These are phyloP conservation scores for Caerostris darwini DNA, from an alignment of 1,140 invertebrate species.

Conservation along the genomic window DNA sequence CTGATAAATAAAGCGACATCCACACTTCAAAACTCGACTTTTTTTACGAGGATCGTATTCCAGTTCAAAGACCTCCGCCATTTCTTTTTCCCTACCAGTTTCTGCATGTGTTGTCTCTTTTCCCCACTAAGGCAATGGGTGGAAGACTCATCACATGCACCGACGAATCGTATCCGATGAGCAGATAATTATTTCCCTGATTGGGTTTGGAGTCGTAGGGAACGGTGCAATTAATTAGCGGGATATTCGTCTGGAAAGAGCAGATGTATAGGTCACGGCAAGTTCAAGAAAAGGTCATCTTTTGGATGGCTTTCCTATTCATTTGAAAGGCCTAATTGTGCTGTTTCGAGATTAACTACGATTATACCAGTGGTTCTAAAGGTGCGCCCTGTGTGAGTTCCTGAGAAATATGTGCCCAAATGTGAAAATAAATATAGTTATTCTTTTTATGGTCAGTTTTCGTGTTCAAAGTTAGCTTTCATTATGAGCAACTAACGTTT, in stretches of 20 bases:
- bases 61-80: conserved; percentile 30
- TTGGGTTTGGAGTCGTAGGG: not conserved
- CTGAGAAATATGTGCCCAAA: no score
- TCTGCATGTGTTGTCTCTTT: not conserved
- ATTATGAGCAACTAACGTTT: no score
- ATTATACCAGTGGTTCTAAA: no score
- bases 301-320: no score
- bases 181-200: conserved; percentile 13
- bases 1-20: not conserved
- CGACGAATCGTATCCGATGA: not conserved
- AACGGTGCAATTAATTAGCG: not conserved
- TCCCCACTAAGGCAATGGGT: not conserved
- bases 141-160: not conserved
- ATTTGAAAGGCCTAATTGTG: no score
- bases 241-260: not conserved
- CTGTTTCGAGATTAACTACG: no score
- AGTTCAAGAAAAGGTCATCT: not conserved
- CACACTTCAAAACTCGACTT: not conserved
- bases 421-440: no score
- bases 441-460: no score
- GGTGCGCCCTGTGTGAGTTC: no score
- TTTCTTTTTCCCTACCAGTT: not conserved
- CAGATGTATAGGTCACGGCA: not conserved
- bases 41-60: not conserved
- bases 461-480: no score